phyloP scores from a whole-genome alignment of 2,888 invertebrate genomes.

The Julus scanicus region DNA sequence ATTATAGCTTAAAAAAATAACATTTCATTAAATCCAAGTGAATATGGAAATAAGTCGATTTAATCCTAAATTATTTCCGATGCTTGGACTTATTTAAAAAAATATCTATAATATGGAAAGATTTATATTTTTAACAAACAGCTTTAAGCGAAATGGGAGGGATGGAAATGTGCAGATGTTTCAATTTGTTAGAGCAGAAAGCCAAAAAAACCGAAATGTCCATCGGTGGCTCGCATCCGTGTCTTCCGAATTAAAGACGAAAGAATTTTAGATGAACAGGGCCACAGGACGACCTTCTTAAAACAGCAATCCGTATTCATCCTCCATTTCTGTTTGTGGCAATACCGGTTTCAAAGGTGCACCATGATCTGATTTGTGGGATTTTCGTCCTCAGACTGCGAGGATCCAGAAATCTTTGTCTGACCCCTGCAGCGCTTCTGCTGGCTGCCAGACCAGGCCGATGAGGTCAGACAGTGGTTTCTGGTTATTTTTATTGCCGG shows the following conservation, averaged over 20 bases:
- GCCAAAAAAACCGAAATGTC: no score
- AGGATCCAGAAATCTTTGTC: no score
- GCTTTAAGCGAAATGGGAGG: neutral
- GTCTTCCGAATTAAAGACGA: neutral
- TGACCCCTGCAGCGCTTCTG: no score
- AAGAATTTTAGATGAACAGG: neutral
- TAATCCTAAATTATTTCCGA: no score
- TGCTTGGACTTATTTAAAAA: no score
- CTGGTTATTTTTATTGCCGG: neutral
- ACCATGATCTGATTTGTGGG: neutral
- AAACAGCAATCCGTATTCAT: neutral
- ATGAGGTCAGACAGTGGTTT: neutral
- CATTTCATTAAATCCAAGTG: no score
- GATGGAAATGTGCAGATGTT: neutral
- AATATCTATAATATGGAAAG: no score
- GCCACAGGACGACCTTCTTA: neutral
- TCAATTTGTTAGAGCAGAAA: no score
- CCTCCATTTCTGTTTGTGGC: neutral
- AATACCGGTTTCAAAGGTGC: neutral
- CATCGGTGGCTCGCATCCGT: neutral
- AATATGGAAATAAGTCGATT: no score
- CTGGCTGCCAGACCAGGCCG: neutral
- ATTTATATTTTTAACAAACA: no score
- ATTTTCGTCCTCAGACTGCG: neutral
- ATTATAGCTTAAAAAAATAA: no score